Percentiles rank a stretch among this genome's conserved stretches.
phyloP scores from a whole-genome alignment of 2,888 invertebrate species.

The Lasioglossum lativentre region DNA sequence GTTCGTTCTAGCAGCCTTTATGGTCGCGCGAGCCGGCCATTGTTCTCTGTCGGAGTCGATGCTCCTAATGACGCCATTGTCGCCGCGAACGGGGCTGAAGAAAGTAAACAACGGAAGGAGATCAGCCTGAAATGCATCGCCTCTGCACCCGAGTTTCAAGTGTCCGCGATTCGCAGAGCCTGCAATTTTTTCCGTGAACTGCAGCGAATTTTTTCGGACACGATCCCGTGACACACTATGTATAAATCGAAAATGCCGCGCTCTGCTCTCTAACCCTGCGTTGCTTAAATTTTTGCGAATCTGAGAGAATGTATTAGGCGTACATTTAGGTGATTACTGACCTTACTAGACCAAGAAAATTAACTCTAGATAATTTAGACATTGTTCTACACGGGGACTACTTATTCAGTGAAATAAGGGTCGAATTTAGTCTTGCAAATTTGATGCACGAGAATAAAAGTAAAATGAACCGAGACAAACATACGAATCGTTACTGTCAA shows the following conservation, averaged over 20 bases:
- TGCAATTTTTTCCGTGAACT: neutral
- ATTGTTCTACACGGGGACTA: no score
- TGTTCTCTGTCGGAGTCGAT: slow-evolving; percentile 43
- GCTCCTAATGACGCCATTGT: slow-evolving; percentile 73
- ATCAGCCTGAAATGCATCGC: neutral
- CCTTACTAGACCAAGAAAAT: no score
- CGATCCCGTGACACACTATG: neutral
- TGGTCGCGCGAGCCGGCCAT: slow-evolving; percentile 45
- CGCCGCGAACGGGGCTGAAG: slow-evolving; percentile 42
- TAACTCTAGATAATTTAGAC: no score
- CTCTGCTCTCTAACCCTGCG: neutral
- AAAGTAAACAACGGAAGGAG: slow-evolving; percentile 34
- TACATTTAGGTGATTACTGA: no score
- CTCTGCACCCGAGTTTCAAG: neutral
- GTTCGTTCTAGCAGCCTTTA: neutral
- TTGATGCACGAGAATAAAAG: no score
- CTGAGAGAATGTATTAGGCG: no score
- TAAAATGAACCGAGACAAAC: no score
- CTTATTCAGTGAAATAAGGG: no score
- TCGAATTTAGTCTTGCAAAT: no score
- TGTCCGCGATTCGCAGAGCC: neutral
- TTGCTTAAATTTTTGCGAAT: neutral
- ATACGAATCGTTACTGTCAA: neutral
- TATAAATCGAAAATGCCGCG: neutral
- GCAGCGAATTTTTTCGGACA: neutral